Base-by-base conservation (phyloP, 2,888 invertebrate genomes). In the Cheiracanthium punctorium region DNA sequence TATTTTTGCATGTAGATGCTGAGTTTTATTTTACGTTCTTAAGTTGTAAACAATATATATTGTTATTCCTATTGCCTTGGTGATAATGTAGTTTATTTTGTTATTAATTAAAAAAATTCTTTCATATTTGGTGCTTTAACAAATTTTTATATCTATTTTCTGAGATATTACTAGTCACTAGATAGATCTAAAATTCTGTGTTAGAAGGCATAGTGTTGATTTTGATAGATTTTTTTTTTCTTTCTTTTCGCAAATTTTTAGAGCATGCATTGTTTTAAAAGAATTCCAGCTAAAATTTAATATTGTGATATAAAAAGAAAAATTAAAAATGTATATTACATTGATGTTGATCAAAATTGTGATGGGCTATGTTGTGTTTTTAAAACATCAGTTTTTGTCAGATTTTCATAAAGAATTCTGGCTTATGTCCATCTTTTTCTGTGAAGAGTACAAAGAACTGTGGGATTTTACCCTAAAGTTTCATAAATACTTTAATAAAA, bases 401-500 rank as follows among this genome's bases (percentile, higher is more conserved):
- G 72, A 64, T 64, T 41, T 80, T 74, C 58, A 37, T 37, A 41
- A 30, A 52, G 73, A 72, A 79, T 72, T 73, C 84, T 79, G 73
- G 58, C 72, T 37, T 29, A 33, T 84, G 84, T 84, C 82, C 67
- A 81, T 81, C 79, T 73, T 84, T n/a, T 84, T 77, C 77, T 77
- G 82, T 79, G 74, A 74, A 86, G 75, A 86, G 85, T 86, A 86
- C 85, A 86, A 86, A 86, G 71, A 80, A 70, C 58, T 64, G 79
- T 48, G 85, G 80, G 79, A 71, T 80, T 80, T 64, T 58, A 58
- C 80, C 80, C 85, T 75, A 33, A 75, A 80, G 65, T 86, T 86
- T 86, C 75, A 65, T 86, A 86, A 86, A 80, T 80, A 86, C 85
- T 80, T 86, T 86, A 86, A 86, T 86, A 86, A 86, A 86, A 65